Evolutionary conservation across 2,888 invertebrate species (phyloP).

Genomic region (Chloroclystis v-ata): DNA sequence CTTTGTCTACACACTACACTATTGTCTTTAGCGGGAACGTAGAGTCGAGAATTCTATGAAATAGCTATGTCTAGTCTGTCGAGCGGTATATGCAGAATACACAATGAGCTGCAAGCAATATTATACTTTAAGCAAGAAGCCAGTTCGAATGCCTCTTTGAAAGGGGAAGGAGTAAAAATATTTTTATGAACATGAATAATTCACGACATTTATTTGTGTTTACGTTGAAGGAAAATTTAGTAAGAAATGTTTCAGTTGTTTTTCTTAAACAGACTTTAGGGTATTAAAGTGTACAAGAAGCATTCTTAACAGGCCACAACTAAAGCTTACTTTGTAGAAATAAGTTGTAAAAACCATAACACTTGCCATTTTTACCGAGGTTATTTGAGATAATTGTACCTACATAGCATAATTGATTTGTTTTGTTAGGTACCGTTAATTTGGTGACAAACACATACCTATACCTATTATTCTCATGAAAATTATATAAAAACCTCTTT

Average conservation of each 20-base stretch:
- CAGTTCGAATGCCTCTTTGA: slow-evolving; percentile 35
- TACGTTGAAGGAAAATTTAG: slow-evolving; percentile 38
- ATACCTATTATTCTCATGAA: no score
- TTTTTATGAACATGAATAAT: slow-evolving; percentile 50
- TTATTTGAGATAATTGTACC: no score
- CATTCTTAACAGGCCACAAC: no score
- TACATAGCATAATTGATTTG: no score
- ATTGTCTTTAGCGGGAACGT: slow-evolving; percentile 36
- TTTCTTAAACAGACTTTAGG: neutral
- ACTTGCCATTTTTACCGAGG: no score
- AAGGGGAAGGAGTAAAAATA: slow-evolving; percentile 46
- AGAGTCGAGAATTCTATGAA: slow-evolving; percentile 41
- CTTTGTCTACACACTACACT: slow-evolving; percentile 42
- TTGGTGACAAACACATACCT: no score
- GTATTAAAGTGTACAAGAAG: neutral
- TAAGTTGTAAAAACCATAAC: no score
- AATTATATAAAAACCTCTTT: no score
- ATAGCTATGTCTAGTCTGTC: slow-evolving; percentile 24
- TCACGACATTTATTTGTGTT: slow-evolving; percentile 43
- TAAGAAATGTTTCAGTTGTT: slow-evolving; percentile 21
- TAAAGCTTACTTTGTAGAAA: no score
- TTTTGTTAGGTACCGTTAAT: no score
- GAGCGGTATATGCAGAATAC: slow-evolving; percentile 26
- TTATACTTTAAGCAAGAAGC: slow-evolving; percentile 33
- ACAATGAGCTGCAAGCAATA: slow-evolving; percentile 33